Base-by-base conservation (phyloP, 2,888 invertebrate genomes). In the Operophtera brumata region DNA sequence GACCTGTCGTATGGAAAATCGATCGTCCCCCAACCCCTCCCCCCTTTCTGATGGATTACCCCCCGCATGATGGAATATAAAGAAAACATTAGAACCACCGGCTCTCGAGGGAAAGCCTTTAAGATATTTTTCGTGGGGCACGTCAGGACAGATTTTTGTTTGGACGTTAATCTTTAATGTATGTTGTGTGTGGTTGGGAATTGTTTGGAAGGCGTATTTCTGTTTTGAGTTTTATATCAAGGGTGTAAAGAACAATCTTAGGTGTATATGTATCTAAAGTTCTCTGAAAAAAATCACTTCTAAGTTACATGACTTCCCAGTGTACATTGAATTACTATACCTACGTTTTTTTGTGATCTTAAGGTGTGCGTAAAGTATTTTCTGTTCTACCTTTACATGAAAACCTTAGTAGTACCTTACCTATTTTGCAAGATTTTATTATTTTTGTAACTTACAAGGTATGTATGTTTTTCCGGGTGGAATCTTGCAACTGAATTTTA, bases 11-110 rank as follows among this genome's bases (percentile, higher is more conserved):
- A 78, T 77, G 74, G 76, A 78, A 84, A 82, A 88, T 86, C 86
- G 86, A 87, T 86, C 79, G 78, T 61, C 59, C 71, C 70, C 65
- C 66, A 57, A 66, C 72, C 39, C 47, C 46, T 14, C n/a, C 34
- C 42, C 42, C 36, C 34, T 25, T 39, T 28, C 75, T 85, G 86
- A 88, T 82, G 85, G 87, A 86, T 87, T 85, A 87, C 77, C 76
- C 75, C 77, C 76, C 77, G 71, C 67, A 71, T 82, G 84, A 82
- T 84, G 80, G 82, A 86, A 86, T 83, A 85, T 85, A 83, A 86
- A 85, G 80, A 86, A 87, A 86, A 86, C 86, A 87, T 86, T 85
- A 84, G 78, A 79, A 46, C 55, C 76, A 75, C 77, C 74, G 72
- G 69, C 69, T 74, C 71, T 75, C 76, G 57, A 58, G 82, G 86